phyloP scores from a whole-genome alignment of 2,797 vertebrate genomes.

The Sphenodon punctatus region DNA sequence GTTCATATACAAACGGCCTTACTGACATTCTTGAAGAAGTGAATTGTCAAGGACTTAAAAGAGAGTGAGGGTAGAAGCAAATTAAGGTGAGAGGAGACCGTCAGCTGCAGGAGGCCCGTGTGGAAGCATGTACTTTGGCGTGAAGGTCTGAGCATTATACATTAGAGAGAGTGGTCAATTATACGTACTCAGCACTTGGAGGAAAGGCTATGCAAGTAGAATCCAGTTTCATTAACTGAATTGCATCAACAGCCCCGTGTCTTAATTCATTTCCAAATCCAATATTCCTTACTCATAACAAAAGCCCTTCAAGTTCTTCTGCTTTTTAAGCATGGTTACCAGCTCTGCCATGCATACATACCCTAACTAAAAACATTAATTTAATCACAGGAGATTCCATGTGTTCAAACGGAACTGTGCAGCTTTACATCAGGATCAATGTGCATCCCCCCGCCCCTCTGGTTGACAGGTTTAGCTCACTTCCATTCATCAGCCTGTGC shows the following conservation, averaged over 20 bases:
- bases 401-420: neutral
- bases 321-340: neutral
- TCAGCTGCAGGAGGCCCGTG: neutral
- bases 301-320: neutral
- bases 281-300: neutral
- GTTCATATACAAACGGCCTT: too few species aligned
- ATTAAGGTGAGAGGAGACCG: too few species aligned
- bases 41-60: neutral
- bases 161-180: neutral
- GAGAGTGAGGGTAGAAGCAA: neutral
- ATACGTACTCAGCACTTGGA: neutral
- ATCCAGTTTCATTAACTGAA: conserved; percentile 16
- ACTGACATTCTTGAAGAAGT: neutral
- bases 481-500: too few species aligned
- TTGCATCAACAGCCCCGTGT: neutral
- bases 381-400: neutral
- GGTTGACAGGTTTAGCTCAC: too few species aligned
- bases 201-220: neutral
- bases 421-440: neutral
- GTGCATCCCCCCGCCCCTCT: too few species aligned
- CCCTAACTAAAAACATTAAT: neutral
- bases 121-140: neutral
- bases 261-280: conserved; percentile 16
- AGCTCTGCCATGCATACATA: neutral
- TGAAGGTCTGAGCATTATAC: neutral